Conservation (phyloP, 1,140 invertebrate genomes). For the Drosophila ficusphila region DNA sequence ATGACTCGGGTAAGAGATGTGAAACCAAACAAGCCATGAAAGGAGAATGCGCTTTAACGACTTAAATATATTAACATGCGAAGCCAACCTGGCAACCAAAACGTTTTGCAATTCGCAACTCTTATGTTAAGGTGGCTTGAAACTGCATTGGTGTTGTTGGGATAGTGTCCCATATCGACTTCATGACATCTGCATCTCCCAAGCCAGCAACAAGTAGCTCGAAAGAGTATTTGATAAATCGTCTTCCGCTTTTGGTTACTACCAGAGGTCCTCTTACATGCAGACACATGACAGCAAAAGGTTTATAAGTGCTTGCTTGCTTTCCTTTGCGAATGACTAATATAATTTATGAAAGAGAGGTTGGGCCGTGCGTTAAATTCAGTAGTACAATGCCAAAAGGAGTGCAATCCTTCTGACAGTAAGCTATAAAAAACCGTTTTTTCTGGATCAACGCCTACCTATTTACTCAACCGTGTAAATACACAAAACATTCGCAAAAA, state of each 20-base stretch:
- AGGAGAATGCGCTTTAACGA: constrained; percentile 47
- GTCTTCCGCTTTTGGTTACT: constrained; percentile 37
- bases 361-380: neutral
- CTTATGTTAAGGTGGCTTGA: constrained; percentile 60
- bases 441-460: constrained; percentile 73
- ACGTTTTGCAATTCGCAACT: constrained; percentile 73
- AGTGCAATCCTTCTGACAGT: constrained; percentile 1
- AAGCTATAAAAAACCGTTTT: constrained; percentile 45
- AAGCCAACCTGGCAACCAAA: constrained; percentile 57
- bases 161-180: constrained; percentile 4
- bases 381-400: neutral
- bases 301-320: constrained; percentile 10
- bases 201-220: constrained; percentile 66
- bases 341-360: neutral
- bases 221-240: constrained; percentile 57
- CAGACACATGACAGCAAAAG: constrained; percentile 29
- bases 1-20: constrained; percentile 52
- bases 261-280: constrained; percentile 49
- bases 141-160: constrained; percentile 50
- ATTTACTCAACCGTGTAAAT: constrained; percentile 61
- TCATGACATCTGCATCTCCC: neutral
- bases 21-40: constrained; percentile 74
- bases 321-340: constrained; percentile 19
- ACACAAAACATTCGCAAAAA: constrained; percentile 28
- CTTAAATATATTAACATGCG: constrained; percentile 65